Percentiles rank a stretch among this genome's conserved stretches.
phyloP scores from a whole-genome alignment of 2,797 vertebrate genomes.

The Carcharodon carcharias region DNA sequence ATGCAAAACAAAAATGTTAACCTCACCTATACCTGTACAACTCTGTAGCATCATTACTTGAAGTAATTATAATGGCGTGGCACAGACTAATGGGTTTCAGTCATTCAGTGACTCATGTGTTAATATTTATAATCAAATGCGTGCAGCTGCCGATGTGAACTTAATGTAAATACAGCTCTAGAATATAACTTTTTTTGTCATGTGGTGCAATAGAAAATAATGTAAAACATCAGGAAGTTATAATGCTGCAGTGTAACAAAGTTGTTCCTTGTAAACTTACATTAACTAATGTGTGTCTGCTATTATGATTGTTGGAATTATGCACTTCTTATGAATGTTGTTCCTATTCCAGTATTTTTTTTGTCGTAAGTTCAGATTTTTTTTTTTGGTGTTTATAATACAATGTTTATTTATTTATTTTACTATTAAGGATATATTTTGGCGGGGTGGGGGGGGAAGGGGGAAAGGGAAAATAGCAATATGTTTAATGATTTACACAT shows the following conservation, averaged over 20 bases:
- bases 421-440: conserved; percentile 50
- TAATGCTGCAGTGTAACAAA: conserved; percentile 67
- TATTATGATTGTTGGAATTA: conserved; percentile 65
- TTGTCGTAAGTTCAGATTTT: conserved; percentile 57
- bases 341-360: conserved; percentile 58
- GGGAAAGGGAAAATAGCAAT: conserved; percentile 50
- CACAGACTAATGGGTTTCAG: conserved; percentile 11
- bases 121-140: conserved; percentile 43
- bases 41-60: conserved; percentile 32
- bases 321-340: conserved; percentile 85
- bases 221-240: conserved; percentile 61
- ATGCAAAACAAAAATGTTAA: neutral
- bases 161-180: conserved; percentile 61
- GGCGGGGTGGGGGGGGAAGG: conserved; percentile 47
- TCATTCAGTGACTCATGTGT: conserved; percentile 7
- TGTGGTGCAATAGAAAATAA: conserved; percentile 59
- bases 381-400: conserved; percentile 53
- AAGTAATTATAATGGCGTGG: conserved; percentile 16
- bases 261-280: conserved; percentile 62
- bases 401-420: conserved; percentile 63
- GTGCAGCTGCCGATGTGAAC: conserved; percentile 57
- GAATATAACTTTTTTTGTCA: conserved; percentile 61
- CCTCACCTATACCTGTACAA: neutral
- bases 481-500: conserved; percentile 66
- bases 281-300: conserved; percentile 57